Evolutionary conservation across 1,140 invertebrate species (phyloP).

Genomic region (Camponotus floridanus): DNA sequence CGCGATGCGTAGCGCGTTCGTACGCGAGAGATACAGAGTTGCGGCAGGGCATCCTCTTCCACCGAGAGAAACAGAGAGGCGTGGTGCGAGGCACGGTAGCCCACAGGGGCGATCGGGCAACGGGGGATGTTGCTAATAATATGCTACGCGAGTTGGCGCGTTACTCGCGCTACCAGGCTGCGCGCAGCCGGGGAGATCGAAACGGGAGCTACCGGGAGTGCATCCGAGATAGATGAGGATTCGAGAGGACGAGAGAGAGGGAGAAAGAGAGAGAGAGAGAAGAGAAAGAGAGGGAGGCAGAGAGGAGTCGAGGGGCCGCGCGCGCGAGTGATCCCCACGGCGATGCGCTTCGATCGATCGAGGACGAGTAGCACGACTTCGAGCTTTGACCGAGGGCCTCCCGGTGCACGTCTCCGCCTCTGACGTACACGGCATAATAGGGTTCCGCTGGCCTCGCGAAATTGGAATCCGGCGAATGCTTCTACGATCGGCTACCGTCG

Average conservation of each 20-base stretch:
- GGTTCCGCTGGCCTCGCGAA: constrained; percentile 62
- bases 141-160: constrained; percentile 78
- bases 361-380: constrained; percentile 54
- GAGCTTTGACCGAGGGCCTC: constrained; percentile 67
- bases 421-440: constrained; percentile 67
- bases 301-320: constrained; percentile 9
- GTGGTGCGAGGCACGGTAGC: constrained; percentile 69
- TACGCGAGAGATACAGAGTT: constrained; percentile 36
- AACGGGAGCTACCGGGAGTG: constrained; percentile 63
- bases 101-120: constrained; percentile 65
- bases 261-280: background rate
- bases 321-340: constrained; percentile 47
- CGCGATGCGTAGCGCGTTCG: constrained; percentile 39
- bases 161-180: constrained; percentile 76
- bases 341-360: constrained; percentile 64
- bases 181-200: constrained; percentile 50
- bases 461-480: constrained; percentile 71
- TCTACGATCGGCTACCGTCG: constrained; percentile 36
- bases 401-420: constrained; percentile 64
- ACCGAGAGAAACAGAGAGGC: constrained; percentile 51
- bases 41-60: constrained; percentile 22
- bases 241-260: background rate
- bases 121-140: constrained; percentile 76
- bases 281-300: background rate
- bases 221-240: constrained; percentile 55